Evolutionary conservation across 2,113 vertebrate species (phyloP).

Genomic region (Pagrus major): DNA sequence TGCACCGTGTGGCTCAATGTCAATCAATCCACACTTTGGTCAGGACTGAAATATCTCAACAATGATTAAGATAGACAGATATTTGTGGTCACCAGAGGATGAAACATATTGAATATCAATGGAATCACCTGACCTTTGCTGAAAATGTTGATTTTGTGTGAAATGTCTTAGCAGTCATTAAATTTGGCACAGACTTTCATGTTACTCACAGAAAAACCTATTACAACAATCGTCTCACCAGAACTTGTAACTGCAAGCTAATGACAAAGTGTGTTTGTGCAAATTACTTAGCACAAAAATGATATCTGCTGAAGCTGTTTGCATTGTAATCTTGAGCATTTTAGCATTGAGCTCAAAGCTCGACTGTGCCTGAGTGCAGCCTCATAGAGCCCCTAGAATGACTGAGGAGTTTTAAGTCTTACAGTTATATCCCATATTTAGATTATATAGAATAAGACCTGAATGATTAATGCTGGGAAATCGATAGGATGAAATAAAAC

Average conservation of each 20-base stretch:
- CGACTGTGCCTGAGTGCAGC: not conserved
- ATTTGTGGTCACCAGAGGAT: not conserved
- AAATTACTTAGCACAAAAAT: no score
- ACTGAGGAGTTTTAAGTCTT: not conserved
- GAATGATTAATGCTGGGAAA: not conserved
- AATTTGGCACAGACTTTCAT: not conserved
- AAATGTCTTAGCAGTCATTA: not conserved
- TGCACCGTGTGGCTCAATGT: not conserved
- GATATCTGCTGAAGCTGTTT: no score
- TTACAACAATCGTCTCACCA: not conserved
- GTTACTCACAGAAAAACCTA: not conserved
- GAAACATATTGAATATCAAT: not conserved
- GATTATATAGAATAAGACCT: not conserved
- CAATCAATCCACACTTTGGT: not conserved
- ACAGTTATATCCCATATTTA: not conserved
- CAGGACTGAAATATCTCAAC: not conserved
- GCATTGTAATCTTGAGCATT: not conserved
- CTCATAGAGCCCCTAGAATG: not conserved
- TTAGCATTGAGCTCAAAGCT: not conserved
- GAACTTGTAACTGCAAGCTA: not conserved
- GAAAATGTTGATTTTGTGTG: not conserved
- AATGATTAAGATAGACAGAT: not conserved
- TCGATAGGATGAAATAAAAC: not conserved
- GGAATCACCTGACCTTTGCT: not conserved
- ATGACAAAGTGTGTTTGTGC: no score